Conservation (phyloP, 2,113 vertebrate species). For the Orycteropus afer region DNA sequence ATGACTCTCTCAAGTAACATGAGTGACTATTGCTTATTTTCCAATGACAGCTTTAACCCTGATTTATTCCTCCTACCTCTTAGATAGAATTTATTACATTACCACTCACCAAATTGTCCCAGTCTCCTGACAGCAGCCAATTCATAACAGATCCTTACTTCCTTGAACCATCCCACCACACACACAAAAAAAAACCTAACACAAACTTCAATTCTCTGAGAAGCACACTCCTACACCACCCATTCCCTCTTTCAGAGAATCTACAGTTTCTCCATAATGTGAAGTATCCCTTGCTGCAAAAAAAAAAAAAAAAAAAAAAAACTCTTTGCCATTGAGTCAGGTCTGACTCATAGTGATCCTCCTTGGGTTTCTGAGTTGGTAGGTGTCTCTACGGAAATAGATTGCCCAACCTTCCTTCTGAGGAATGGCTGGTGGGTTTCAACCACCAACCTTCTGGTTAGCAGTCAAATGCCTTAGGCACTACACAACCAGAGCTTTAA, state of each 20-base stretch:
- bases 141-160: background rate
- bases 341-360: no score
- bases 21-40: background rate
- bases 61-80: background rate
- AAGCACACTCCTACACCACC: fast-evolving
- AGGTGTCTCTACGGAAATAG: no score
- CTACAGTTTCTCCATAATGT: background rate
- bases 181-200: background rate
- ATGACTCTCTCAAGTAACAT: background rate
- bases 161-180: background rate
- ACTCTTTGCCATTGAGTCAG: no score
- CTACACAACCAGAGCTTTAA: no score
- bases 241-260: background rate
- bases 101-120: background rate
- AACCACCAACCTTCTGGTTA: no score
- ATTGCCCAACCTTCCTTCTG: no score
- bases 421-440: no score
- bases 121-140: background rate
- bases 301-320: background rate
- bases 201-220: background rate
- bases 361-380: no score
- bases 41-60: background rate
- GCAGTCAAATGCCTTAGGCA: no score
- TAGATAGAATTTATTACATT: background rate
- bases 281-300: background rate